Conservation (phyloP, 2,888 invertebrate species). For the Meloe dianella region DNA sequence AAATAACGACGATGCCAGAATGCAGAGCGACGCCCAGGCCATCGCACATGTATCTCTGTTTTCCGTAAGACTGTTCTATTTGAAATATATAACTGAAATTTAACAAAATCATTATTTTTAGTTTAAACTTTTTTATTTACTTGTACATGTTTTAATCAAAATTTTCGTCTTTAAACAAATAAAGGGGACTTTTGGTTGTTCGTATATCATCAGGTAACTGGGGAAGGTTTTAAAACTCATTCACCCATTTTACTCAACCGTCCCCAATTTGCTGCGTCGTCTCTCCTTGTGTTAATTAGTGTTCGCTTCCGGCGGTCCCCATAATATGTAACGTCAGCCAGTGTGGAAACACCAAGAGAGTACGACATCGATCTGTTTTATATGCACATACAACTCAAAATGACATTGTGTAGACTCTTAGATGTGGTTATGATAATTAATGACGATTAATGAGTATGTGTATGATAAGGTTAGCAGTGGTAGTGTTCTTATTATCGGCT, state of each 20-base stretch:
- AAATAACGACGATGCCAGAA: slow-evolving; percentile 32
- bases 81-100: neutral
- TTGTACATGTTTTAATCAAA: neutral
- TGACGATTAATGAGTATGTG: neutral
- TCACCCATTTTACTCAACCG: neutral
- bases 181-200: neutral
- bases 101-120: neutral
- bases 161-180: neutral
- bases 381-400: neutral
- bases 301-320: slow-evolving; percentile 9
- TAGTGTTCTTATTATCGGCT: slow-evolving; percentile 49
- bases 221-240: neutral
- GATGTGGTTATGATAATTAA: neutral
- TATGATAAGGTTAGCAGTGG: slow-evolving; percentile 40
- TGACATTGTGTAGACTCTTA: too few species aligned
- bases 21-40: slow-evolving; percentile 12
- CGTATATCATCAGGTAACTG: neutral
- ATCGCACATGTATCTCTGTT: neutral
- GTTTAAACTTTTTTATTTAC: neutral
- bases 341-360: slow-evolving; percentile 1
- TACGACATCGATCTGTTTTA: slow-evolving; percentile 3
- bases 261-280: slow-evolving; percentile 7
- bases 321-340: slow-evolving; percentile 1
- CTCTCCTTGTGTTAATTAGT: slow-evolving; percentile 16
- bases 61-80: neutral